Percentiles rank a stretch among this genome's conserved stretches.
Evolutionary conservation across 2,888 invertebrate genomes (phyloP).

Genomic region (Portevinia maculata): DNA sequence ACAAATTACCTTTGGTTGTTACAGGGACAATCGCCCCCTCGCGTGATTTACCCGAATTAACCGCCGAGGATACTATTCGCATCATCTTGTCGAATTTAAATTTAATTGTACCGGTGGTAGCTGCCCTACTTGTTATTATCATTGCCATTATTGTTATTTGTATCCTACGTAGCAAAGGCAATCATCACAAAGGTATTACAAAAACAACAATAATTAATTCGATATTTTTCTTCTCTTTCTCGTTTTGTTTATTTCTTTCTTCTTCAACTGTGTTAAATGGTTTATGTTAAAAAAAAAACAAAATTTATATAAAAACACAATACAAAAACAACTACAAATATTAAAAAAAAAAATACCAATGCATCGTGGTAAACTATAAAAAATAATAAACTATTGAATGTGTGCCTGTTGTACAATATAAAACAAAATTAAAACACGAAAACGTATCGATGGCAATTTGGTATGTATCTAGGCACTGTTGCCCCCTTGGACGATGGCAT

Average conservation of each 20-base stretch:
- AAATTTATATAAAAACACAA: conserved; percentile 65
- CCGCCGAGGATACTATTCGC: conserved; percentile 92
- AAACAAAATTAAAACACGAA: conserved; percentile 31
- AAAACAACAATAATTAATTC: conserved; percentile 79
- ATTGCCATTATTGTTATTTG: conserved; percentile 96
- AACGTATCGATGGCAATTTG: conserved; percentile 24
- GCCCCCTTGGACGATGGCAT: conserved; percentile 88
- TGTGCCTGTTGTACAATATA: conserved; percentile 73
- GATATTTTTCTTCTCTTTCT: conserved; percentile 79
- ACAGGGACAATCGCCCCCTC: conserved; percentile 97
- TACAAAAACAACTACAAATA: conserved; percentile 63
- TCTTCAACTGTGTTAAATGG: conserved; percentile 75
- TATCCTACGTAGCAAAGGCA: conserved; percentile 93
- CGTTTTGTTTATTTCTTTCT: conserved; percentile 75
- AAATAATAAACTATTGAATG: conserved; percentile 60
- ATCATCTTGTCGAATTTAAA: conserved; percentile 95
- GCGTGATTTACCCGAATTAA: conserved; percentile 91
- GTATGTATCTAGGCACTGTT: conserved; percentile 87
- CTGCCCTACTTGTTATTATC: conserved; percentile 95
- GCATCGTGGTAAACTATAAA: conserved; percentile 68
- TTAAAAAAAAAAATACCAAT: conserved; percentile 55
- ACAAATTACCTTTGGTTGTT: conserved; percentile 84
- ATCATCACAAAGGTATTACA: conserved; percentile 91
- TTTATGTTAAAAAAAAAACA: conserved; percentile 70
- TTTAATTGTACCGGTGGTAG: conserved; percentile 96